Conservation (phyloP, 2,797 vertebrate genomes). For the Pangasius macronema region DNA sequence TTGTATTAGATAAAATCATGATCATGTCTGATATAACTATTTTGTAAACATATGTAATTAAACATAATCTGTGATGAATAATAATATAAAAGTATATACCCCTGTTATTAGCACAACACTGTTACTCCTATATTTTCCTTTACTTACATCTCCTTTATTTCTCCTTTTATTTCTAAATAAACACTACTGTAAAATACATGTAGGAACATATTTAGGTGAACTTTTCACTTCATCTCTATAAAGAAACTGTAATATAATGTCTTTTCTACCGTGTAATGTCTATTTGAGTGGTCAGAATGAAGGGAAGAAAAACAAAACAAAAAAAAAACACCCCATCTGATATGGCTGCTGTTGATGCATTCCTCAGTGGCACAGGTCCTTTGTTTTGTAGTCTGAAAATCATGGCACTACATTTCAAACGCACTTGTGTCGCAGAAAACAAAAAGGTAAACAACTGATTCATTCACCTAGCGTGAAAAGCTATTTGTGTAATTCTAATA, state of each 20-base stretch:
- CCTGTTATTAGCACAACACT: neutral
- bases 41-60: neutral
- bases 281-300: neutral
- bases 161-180: neutral
- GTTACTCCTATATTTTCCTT: neutral
- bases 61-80: neutral
- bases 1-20: neutral
- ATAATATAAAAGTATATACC: neutral
- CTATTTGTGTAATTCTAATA: neutral
- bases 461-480: neutral
- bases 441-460: neutral
- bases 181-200: neutral
- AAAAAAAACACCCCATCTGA: neutral
- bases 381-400: conserved; percentile 7
- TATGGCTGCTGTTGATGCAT: conserved; percentile 5
- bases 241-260: neutral
- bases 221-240: neutral
- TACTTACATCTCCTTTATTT: neutral
- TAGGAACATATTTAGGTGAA: neutral
- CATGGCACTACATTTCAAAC: neutral
- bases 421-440: neutral
- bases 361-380: neutral
- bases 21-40: neutral
- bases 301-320: neutral
- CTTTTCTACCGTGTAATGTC: neutral